Base-by-base conservation (phyloP, 92 coral and sea anemone species). In the Heliopora coerulea region DNA sequence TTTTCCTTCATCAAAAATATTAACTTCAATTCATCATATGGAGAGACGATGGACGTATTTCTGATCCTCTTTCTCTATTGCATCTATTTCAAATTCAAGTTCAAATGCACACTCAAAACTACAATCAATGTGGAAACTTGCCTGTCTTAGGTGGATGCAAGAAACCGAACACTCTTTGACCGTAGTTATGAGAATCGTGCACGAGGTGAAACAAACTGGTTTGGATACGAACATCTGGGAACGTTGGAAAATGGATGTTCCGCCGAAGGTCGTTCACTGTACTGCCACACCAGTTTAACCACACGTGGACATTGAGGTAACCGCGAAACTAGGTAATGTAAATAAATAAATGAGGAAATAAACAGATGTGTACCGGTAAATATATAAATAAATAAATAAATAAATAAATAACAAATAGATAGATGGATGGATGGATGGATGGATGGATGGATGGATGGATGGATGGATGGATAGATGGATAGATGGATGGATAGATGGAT, bases 261-360 rank as follows among this genome's bases (percentile, higher is more conserved):
- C 98, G 77, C 23, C 98, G 84, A 65, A 93, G 78, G 74, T 93
- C 98, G 60, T 88, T 91, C 10, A 88, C 85, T 4, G 98, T 89
- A 72, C 86, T 90, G 2, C 98, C 98, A 81, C 98, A 93, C 96
- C 98, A 93, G 62, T 96, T 96, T 72, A 90, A 90, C 98, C 98
- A 93, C 35, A 93, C 70, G 69, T 93, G 98, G 44, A 90, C 93
- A 68, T 93, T 93, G 40, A 93, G 89, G 59, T 78, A 73, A 37
- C 98, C 98, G 67, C 82, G 81, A 87, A 93, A 87, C 98, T 93
- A 54, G 37, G n/a, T n/a, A n/a, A n/a, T n/a, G n/a, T n/a, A 81
- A 54, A 54, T 15, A 26, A 42, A 35, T 19, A 19, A n/a, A 3
- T 62, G 33, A 31, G 17, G 33, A 31, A 19, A 35, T 12, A n/a